Evolutionary conservation across 2,888 invertebrate species (phyloP), one percentile per base, ranked within the genome.

Genomic region (Eupithecia vulgata): DNA sequence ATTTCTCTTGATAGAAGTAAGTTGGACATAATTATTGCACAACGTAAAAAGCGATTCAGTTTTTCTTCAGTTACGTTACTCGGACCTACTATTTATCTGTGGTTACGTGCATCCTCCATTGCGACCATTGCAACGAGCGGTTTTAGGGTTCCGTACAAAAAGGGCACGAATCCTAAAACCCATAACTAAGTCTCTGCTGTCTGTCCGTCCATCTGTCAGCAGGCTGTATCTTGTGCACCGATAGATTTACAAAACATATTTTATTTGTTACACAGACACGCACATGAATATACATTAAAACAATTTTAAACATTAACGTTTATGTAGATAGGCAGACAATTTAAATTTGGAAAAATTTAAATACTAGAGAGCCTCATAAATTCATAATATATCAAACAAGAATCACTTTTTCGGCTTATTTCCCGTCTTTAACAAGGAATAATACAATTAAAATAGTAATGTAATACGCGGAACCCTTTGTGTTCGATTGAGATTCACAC

Each of bases 101-200:
- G 57, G 57, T 57, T 21, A 21, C 57, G 25, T 57, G 57, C 57
- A 57, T 57, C 57, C 57, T 57, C 21, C 52, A 52, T 52, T 57
- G 25, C 57, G 25, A 57, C 12, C 12, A 57, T 57, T 57, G 57
- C 57, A 57, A 57, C 5, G 1, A 5, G 52, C 21, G 25, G 12
- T 57, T 25, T 12, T 57, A 57, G 57, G 25, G 57, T 25, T 25
- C 57, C 25, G 13, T 13, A 57, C 25, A 5, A 3, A 25, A 25
- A 57, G 25, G 13, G 0, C 8, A 2, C 48, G 48, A 52, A 52
- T n/a, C n/a, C 48, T 17, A 8, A 1, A n/a, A 6, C 45, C 6
- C 0, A 7, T 17, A 45, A 42, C 40, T 13, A 42, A 42, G 42
- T 5, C 15, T 45, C 42, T 45, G 15, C 42, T 45, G 30, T 30